Base-by-base conservation (phyloP, 2,888 invertebrate species). In the Morpho deidamia region DNA sequence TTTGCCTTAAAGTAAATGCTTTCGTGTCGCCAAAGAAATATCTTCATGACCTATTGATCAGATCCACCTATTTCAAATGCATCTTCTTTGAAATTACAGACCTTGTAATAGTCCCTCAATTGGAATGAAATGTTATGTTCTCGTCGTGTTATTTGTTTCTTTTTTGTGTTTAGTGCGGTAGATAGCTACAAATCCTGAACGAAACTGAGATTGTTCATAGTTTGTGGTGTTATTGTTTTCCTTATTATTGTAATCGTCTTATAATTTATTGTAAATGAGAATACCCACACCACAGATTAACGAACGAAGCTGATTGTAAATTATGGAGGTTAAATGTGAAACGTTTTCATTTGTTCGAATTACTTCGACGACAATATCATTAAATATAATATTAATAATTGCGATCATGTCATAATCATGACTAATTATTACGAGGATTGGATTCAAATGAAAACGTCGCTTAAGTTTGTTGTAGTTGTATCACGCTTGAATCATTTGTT, bases 201-300 rank as follows among this genome's bases (percentile, higher is more conserved):
- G 85, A 83, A 76, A 83, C 86, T 87, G 88, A 85, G 87, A 72
- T 73, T 69, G 79, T 79, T 83, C 78, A 79, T 81, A 74, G 61
- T 80, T 85, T 86, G 83, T 82, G 83, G 62, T 45, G 53, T 41
- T 46, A 45, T 49, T 49, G 23, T 45, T 54, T 11, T 47, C 4
- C 3, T 23, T 40, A 11, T 11, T 43, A n/a, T 51, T 51, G 10
- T 43, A 48, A 45, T 40, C 32, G 0, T 47, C 23, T 35, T 37
- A 1, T 35, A 11, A 43, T 32, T 49, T 33, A 48, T 48, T 41
- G 35, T 53, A 42, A 32, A 23, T 38, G 11, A 43, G 40, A 35
- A 55, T 55, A 52, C 51, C 51, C 52, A 44, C 46, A 53, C 76
- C 81, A 78, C 83, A 85, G 83, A 80, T 67, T 68, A 68, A 79